Evolutionary conservation across 1,140 invertebrate genomes (phyloP), one percentile per base, ranked within the genome.

Genomic region (Bombus waltoni): DNA sequence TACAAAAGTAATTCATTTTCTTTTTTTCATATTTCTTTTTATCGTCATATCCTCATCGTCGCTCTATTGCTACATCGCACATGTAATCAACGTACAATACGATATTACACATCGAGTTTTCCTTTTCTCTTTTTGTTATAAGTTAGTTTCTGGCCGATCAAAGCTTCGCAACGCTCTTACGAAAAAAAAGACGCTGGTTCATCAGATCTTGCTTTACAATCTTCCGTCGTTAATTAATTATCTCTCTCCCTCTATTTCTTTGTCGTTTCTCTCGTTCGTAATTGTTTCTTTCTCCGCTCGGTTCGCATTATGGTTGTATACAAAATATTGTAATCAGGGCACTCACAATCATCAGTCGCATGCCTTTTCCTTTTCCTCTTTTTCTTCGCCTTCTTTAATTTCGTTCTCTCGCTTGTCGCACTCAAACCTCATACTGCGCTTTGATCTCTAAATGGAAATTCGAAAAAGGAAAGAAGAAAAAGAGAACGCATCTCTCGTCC

Each of bases 1-100:
- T 94, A 94, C 90, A 94, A 94, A 94, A 94, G 85, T 92, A 91
- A 91, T 65, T 78, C 75, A 59, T 75, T 35, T 44, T 53, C n/a
- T 74, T 35, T 13, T 53, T 53, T 28, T 32, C 47, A 38, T 47
- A n/a, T 73, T 32, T 73, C n/a, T n/a, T 22, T 42, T 75, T 42
- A 22, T 76, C 25, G n/a, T 42, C 40, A 32, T 79, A 90, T 87
- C 59, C 25, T 59, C 9, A 59, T 83, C 79, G 71, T 83, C 42
- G 88, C 65, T 86, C 82, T 90, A 89, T 89, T 87, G 78, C 88
- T 92, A 89, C 66, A 35, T 62, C 42, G 35, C 57, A 65, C 62
- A n/a, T 57, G 25, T 62, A 71, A 40, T n/a, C 13, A 73, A 71
- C 57, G 40, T 74, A 59, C 35, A 72, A 42, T 44, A 65, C 47